Conservation (phyloP, 2,113 vertebrate genomes). For the Plectropomus leopardus region DNA sequence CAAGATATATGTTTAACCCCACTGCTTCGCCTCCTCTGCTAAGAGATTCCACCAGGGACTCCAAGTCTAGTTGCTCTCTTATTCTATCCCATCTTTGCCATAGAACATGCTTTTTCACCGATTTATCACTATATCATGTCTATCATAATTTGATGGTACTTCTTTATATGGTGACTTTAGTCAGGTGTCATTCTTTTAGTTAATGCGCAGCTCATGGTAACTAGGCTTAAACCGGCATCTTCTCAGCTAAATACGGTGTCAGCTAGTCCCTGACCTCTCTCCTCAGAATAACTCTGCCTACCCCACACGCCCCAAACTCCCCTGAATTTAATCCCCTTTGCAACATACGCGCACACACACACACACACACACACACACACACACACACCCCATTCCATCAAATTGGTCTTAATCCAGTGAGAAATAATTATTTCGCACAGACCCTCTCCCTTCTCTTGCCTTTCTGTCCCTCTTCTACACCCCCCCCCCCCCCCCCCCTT, state of each 20-base stretch:
- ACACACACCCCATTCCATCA: slow-evolving; percentile 35
- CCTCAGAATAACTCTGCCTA: slow-evolving; percentile 40
- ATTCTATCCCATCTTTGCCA: neutral
- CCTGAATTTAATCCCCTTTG: slow-evolving; percentile 40
- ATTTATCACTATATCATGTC: neutral
- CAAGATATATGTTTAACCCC: neutral
- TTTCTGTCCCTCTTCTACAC: slow-evolving; percentile 29
- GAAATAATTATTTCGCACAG: slow-evolving; percentile 73
- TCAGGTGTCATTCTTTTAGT: neutral
- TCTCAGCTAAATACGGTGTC: neutral
- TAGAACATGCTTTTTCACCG: neutral
- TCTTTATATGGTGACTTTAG: neutral
- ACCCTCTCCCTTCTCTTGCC: slow-evolving; percentile 40
- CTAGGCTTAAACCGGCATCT: neutral
- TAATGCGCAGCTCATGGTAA: neutral
- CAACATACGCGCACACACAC: neutral
- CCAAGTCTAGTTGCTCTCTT: neutral
- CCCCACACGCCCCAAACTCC: slow-evolving; percentile 10
- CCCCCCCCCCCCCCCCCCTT: slow-evolving; percentile 8
- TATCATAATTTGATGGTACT: neutral
- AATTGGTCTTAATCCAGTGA: slow-evolving; percentile 64
- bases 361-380: neutral
- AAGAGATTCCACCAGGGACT: neutral
- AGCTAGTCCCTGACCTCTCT: slow-evolving; percentile 19
- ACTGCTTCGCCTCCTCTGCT: neutral